Base-by-base conservation (phyloP, 53 echinoderm and acorn worm species). In the Stichopus horrens region DNA sequence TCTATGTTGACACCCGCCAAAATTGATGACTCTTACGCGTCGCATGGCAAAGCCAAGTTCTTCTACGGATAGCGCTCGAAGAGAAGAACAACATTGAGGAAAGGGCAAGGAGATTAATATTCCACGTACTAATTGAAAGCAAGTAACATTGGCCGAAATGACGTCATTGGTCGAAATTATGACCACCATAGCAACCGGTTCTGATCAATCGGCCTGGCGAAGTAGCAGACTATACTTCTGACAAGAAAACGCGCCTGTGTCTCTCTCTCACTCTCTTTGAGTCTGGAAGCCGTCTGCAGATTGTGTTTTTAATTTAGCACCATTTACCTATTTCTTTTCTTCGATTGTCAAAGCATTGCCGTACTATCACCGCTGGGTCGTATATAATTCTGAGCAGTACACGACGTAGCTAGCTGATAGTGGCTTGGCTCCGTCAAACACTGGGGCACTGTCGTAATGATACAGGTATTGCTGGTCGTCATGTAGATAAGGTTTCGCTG, bases 181-280 rank as follows among this genome's bases (percentile, higher is more conserved):
- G 81, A 81, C 81, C 81, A 81, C 81, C 81, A 81, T 81, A 81
- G 81, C 81, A 81, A 81, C 81, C 14, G 54, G 81, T 56, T 11
- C 81, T 81, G 81, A 81, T 81, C 81, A 81, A 81, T 81, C 58
- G 58, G 54, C 58, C 21, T 23, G 9, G 75, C 23, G 52, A 75
- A 75, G 4, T 4, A 7, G 71, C n/a, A 71, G 71, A 71, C 14
- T 71, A 52, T 75, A 57, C 56, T 58, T 58, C 21, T 81, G 81
- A 81, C 81, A 22, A 56, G 79, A 79, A 18, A 53, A 53, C 9
- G 16, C 37, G 37, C 2, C 37, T 37, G 37, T 37, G 37, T 37
- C 37, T 37, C 37, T 37, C 37, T 37, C 37, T 37, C 37, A 1
- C 37, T 37, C 37, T 37, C 37, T 37, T 9, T 37, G 52, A 55